Conservation (phyloP, 2,113 vertebrate genomes). For the Laticauda colubrina region DNA sequence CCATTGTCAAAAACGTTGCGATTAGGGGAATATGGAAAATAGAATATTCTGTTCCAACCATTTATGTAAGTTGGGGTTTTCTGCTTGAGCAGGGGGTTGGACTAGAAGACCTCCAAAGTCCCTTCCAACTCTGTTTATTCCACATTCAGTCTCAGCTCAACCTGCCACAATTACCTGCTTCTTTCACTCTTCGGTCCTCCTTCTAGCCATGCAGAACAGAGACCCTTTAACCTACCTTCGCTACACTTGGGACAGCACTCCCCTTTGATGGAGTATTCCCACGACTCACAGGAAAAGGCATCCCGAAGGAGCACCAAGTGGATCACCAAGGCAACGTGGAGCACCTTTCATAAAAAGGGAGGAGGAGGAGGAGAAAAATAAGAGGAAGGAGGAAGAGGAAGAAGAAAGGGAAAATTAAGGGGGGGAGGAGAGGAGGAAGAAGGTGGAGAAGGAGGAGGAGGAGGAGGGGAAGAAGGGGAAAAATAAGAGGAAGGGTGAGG, state of each 20-base stretch:
- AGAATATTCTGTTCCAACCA: too few species aligned
- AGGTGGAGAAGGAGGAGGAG: too few species aligned
- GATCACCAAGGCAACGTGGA: background rate
- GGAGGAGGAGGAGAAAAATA: background rate
- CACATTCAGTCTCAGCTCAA: background rate
- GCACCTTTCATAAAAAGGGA: background rate
- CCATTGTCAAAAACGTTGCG: too few species aligned
- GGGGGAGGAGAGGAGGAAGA: too few species aligned
- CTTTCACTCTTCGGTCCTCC: background rate
- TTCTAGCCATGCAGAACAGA: background rate
- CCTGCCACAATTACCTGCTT: background rate
- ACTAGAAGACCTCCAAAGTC: too few species aligned
- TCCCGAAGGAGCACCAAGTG: background rate
- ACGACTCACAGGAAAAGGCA: background rate
- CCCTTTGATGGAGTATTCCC: background rate
- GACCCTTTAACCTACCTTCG: background rate
- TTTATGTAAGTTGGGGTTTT: too few species aligned
- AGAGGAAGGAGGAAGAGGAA: too few species aligned
- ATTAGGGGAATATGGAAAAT: background rate
- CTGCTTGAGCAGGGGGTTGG: too few species aligned
- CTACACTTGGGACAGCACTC: background rate
- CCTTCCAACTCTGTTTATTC: background rate
- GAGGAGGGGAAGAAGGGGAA: too few species aligned
- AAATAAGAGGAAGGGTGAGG: too few species aligned
- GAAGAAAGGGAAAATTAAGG: too few species aligned